These are phyloP conservation scores for Oncorhynchus clarkii DNA, from an alignment of 2,113 vertebrate genomes.

Conservation along the genomic window DNA sequence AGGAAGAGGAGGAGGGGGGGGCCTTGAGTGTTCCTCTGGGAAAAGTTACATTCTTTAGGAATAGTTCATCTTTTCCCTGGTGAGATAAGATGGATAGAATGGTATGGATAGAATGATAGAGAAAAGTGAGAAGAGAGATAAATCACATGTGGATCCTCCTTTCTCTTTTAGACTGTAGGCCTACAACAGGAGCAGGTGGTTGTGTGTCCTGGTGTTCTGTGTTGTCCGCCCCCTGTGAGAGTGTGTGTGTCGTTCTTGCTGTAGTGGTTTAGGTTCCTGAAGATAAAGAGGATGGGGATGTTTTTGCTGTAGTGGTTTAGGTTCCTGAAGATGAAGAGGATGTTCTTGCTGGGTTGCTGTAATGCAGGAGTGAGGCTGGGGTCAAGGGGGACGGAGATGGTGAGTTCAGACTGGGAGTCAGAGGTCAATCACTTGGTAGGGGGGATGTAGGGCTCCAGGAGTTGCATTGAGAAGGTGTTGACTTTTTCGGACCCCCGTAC, in stretches of 20 bases:
- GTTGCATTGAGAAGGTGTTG: constrained; percentile 89
- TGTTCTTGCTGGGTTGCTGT: constrained; percentile 30
- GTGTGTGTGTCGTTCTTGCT: neutral
- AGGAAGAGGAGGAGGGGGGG: neutral
- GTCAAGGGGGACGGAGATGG: constrained; percentile 16
- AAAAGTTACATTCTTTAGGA: constrained; percentile 44
- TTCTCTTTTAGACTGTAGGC: constrained; percentile 16
- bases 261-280: constrained; percentile 13
- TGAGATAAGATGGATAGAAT: constrained; percentile 1
- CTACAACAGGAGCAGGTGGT: neutral
- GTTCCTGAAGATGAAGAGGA: constrained; percentile 1
- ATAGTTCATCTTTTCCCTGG: constrained; percentile 28
- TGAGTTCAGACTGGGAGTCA: constrained; percentile 31
- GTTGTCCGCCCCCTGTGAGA: neutral
- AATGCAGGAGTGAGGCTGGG: constrained; percentile 38
- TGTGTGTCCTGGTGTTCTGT: neutral
- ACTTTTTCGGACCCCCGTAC: constrained; percentile 90
- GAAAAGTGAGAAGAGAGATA: neutral
- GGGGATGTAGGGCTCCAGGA: constrained; percentile 89
- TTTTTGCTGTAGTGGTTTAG: constrained; percentile 11
- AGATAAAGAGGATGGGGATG: neutral
- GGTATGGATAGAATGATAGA: neutral
- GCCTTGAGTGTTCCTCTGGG: neutral
- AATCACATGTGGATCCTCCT: constrained; percentile 1
- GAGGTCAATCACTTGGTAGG: constrained; percentile 76